Conservation (phyloP, 2,113 vertebrate species). For the Istiophorus platypterus region DNA sequence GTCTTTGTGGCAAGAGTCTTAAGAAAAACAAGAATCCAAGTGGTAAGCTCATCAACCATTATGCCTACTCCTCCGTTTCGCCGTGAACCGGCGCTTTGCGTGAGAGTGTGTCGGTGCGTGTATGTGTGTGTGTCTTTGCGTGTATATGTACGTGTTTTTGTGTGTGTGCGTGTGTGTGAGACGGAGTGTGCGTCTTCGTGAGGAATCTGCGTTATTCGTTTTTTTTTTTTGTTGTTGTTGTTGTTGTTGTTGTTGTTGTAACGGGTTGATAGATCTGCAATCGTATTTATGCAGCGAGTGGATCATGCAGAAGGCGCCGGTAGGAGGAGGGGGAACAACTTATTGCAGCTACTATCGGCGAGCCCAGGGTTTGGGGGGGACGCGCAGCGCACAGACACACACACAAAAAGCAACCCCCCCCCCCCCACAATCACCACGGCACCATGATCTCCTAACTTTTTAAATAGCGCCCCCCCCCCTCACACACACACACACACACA, state of each 20-base stretch:
- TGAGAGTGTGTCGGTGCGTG: constrained; percentile 58
- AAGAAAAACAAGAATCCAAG: constrained; percentile 99
- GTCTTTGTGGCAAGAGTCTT: constrained; percentile 99
- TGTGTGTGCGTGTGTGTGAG: constrained; percentile 53
- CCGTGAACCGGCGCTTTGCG: constrained; percentile 73
- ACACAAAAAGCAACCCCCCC: constrained; percentile 19
- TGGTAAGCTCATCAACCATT: constrained; percentile 91
- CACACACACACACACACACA: constrained; percentile 5
- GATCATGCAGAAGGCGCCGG: constrained; percentile 74
- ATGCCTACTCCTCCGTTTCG: constrained; percentile 78
- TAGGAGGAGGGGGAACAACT: constrained; percentile 72
- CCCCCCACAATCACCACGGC: constrained; percentile 67
- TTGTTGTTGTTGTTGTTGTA: no score
- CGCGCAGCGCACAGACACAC: constrained; percentile 60
- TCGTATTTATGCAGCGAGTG: constrained; percentile 88
- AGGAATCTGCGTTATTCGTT: constrained; percentile 78
- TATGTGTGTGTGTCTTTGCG: constrained; percentile 8
- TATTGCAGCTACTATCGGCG: constrained; percentile 76
- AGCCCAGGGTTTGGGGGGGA: constrained; percentile 59
- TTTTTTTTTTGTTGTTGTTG: no score
- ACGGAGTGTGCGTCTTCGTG: neutral
- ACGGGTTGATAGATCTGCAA: constrained; percentile 87
- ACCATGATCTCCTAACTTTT: constrained; percentile 80
- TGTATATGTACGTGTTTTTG: constrained; percentile 27
- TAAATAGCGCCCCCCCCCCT: constrained; percentile 48